Evolutionary conservation across 2,888 invertebrate genomes (phyloP).

Genomic region (Apotomis turbidana): DNA sequence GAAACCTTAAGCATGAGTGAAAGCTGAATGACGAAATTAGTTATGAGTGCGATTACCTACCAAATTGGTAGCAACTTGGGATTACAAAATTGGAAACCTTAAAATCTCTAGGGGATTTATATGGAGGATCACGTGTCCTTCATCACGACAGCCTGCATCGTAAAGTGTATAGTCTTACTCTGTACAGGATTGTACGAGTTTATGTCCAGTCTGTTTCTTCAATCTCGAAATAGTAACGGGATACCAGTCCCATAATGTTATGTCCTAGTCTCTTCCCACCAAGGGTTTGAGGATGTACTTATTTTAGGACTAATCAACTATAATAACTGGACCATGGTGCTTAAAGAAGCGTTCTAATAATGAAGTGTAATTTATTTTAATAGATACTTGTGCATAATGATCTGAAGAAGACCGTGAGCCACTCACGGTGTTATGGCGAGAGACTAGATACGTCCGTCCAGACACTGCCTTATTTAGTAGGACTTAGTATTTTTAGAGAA

Average conservation of each 20-base stretch:
- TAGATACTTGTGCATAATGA: constrained; percentile 20
- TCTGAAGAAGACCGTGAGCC: constrained; percentile 20
- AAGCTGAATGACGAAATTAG: too few relatives aligned
- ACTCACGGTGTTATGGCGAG: neutral
- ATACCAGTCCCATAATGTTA: neutral
- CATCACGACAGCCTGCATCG: too few relatives aligned
- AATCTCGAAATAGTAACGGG: neutral
- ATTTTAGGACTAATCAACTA: neutral
- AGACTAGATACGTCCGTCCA: constrained; percentile 52
- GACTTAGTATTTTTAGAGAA: constrained; percentile 48
- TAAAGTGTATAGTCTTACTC: too few relatives aligned
- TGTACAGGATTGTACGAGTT: neutral
- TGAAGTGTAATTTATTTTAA: neutral
- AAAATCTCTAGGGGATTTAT: too few relatives aligned
- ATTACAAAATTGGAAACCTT: too few relatives aligned
- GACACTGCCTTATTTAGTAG: constrained; percentile 53
- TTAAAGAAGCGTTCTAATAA: constrained; percentile 4
- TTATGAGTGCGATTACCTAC: too few relatives aligned
- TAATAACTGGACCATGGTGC: constrained; percentile 5
- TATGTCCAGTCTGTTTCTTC: constrained; percentile 10
- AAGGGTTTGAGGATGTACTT: neutral
- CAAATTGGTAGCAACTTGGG: too few relatives aligned
- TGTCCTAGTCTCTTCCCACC: neutral
- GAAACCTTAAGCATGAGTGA: too few relatives aligned
- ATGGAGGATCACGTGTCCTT: too few relatives aligned